Percentiles rank a stretch among this genome's conserved stretches.
Evolutionary conservation across 2,888 invertebrate species (phyloP).

Genomic region (Dascillus cervinus): DNA sequence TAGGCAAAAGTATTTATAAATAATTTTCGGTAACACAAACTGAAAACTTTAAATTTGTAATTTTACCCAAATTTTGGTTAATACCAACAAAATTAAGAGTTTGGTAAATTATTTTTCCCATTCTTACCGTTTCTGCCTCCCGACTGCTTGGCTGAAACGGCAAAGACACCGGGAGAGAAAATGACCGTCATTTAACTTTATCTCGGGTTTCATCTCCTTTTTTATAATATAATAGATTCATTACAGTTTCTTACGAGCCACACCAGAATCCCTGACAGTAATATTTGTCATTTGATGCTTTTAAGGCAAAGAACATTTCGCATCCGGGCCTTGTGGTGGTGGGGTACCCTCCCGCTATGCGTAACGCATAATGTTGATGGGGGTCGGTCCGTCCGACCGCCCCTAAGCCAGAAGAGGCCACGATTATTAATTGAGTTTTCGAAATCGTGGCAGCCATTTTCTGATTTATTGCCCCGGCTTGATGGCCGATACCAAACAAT

Average conservation of each 20-base stretch:
- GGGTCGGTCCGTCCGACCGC: conserved; percentile 28
- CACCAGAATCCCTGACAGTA: conserved; percentile 34
- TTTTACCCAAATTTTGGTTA: no score
- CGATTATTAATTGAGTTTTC: conserved; percentile 28
- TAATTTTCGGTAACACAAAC: no score
- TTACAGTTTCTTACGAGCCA: conserved; percentile 36
- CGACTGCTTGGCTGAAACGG: no score
- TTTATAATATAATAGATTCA: conserved; percentile 39
- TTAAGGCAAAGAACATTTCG: no score
- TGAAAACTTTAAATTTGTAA: no score
- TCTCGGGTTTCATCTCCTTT: no score
- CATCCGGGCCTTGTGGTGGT: conserved; percentile 18
- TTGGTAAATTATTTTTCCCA: no score
- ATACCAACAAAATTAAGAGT: no score
- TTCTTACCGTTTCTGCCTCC: no score
- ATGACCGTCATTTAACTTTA: conserved; percentile 18
- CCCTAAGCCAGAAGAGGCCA: conserved; percentile 21
- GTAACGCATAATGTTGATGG: conserved; percentile 30
- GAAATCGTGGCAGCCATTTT: conserved; percentile 28
- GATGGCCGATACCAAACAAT: conserved; percentile 22
- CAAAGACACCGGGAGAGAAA: conserved; percentile 10
- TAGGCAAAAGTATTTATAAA: no score
- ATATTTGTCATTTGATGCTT: conserved; percentile 38
- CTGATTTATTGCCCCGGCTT: conserved; percentile 27
- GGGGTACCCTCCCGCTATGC: conserved; percentile 19